Base-by-base conservation (phyloP, 2,113 vertebrate genomes). In the Atractosteus spatula region DNA sequence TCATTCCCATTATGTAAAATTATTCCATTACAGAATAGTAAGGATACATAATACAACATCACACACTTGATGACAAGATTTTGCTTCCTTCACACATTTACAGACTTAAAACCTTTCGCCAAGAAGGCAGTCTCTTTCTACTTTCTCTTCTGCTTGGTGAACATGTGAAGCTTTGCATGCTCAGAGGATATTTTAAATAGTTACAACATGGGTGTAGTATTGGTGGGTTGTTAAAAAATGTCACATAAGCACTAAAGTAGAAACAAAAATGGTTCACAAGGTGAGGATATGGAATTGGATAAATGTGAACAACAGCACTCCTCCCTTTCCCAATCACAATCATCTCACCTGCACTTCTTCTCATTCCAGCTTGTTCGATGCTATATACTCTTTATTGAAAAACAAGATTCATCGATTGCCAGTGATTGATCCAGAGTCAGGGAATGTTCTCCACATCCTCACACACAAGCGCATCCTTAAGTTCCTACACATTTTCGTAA, bases 391-490 rank as follows among this genome's bases (percentile, higher is more conserved):
- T 54, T 88, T 99, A 82, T 95, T 97, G 79, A 97, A 95, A 85
- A 86, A 98, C 82, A 95, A 96, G 81, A 99, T 99, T 81, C 97
- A 99, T 81, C 91, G 97, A n/a, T 88, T 99, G 70, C 97, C 97
- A 0, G 92, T 99, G 73, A 94, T 99, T 7, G 96, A 99, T 54
- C 96, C 96, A 0, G n/a, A 87, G 74, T 97, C 97, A 0, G 97
- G 97, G 4, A 91, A 96, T 0, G 95, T 97, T 76, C 88, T 99
- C 44, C 94, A 97, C 81, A 97, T 99, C 77, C 90, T 99, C 68
- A 99, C 97, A 0, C 97, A 99, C 86, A 99, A 99, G 71, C 89
- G 97, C 42, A 95, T 99, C 80, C 94, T 99, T 75, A 98, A 97
- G 85, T 99, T 98, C 84, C 93, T 99, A 55, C 92, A 97, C 70